A percentile compares a stretch with the other conserved stretches of the same genome.
Evolutionary conservation across 2,113 vertebrate species (phyloP).

Genomic region (Apus apus): DNA sequence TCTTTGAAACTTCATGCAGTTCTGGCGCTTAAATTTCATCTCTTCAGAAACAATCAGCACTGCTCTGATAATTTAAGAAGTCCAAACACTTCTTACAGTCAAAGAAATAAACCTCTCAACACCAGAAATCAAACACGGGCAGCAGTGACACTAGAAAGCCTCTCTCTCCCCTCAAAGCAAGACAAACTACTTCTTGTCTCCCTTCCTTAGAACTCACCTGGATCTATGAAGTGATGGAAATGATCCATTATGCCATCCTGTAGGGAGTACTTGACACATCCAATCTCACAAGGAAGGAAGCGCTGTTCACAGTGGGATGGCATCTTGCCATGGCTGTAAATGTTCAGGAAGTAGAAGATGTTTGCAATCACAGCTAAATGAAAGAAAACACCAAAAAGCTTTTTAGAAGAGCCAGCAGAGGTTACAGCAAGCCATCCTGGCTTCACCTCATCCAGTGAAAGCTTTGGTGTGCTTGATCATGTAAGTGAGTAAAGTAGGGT

Average conservation of each 20-base stretch:
- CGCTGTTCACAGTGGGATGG: constrained; percentile 76
- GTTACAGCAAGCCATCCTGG: background rate
- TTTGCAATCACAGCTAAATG: constrained; percentile 66
- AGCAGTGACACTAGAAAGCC: background rate
- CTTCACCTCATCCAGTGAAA: background rate
- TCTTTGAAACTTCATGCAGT: background rate
- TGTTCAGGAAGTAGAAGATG: constrained; percentile 80
- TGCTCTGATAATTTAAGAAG: background rate
- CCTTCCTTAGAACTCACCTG: constrained; percentile 62
- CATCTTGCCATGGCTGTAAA: constrained; percentile 80
- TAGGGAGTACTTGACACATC: constrained; percentile 79
- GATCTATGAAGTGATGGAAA: constrained; percentile 81
- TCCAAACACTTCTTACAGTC: background rate
- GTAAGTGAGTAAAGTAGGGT: fast-evolving
- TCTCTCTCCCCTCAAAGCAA: background rate
- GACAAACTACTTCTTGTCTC: background rate
- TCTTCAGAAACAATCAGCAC: background rate
- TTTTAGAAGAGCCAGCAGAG: background rate
- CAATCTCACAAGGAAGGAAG: constrained; percentile 83
- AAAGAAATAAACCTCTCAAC: background rate
- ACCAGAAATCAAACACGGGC: background rate
- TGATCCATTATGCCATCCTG: constrained; percentile 72
- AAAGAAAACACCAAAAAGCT: background rate
- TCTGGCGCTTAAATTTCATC: background rate
- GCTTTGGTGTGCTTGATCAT: background rate